These are phyloP conservation scores for Myopa testacea DNA, from an alignment of 2,888 invertebrate genomes.

Conservation along the genomic window DNA sequence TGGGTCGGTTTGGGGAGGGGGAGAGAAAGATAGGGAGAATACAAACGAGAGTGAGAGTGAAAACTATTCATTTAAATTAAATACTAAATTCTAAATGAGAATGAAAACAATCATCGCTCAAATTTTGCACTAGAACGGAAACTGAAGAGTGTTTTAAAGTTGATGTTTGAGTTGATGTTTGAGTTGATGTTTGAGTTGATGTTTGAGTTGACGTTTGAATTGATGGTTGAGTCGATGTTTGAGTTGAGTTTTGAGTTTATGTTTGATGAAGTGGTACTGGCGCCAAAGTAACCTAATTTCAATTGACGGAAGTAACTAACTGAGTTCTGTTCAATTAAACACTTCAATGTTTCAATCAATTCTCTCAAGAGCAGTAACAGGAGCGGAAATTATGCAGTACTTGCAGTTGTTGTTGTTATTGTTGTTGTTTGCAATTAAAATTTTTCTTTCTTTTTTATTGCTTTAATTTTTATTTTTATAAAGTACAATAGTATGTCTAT, in stretches of 20 bases:
- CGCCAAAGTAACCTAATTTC: conserved; percentile 56
- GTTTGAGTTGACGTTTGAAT: neutral
- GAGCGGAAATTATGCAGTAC: neutral
- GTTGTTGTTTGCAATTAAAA: neutral
- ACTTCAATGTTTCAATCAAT: conserved; percentile 26
- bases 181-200: too few relatives aligned
- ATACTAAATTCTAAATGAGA: neutral
- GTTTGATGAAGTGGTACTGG: conserved; percentile 21
- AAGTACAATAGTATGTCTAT: neutral
- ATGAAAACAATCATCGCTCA: neutral
- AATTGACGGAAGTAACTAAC: conserved; percentile 10
- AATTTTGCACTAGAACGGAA: neutral
- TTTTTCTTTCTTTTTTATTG: neutral
- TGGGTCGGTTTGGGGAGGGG: too few relatives aligned
- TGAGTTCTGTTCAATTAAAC: conserved; percentile 22
- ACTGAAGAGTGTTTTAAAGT: too few relatives aligned
- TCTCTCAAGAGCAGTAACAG: neutral
- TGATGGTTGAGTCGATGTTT: too few relatives aligned
- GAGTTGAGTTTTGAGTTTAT: too few relatives aligned
- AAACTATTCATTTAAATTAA: too few relatives aligned
- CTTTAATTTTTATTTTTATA: neutral
- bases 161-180: too few relatives aligned
- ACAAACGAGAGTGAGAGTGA: too few relatives aligned
- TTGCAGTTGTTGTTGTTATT: conserved; percentile 1
- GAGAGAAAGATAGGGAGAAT: too few relatives aligned